Base-by-base conservation (phyloP, 1,140 invertebrate genomes). In the Periplaneta americana region DNA sequence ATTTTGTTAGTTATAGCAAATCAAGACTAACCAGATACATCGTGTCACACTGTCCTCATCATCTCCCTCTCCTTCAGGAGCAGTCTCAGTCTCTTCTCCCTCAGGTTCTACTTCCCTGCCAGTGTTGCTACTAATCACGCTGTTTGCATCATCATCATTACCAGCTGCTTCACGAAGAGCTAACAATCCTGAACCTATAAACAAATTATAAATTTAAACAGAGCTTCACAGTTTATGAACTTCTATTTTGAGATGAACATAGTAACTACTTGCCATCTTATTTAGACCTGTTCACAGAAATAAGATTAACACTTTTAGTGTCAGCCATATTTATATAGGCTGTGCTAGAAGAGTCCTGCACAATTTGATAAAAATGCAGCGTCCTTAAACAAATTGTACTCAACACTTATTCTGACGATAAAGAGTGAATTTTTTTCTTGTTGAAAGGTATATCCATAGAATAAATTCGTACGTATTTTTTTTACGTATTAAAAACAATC, bases 21-120 rank as follows among this genome's bases (percentile, higher is more conserved):
- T n/a, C n/a, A n/a, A n/a, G 80, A 84, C 84, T 87, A 88, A 92
- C 92, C 93, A 98, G 84, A 98, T 96, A 88, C 97, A 98, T 75
- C 97, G 90, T 0, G 97, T 98, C 75, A 96, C 91, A 81, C 95
- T 95, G 85, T 97, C 96, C 57, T 96, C 96, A 85, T 96, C 91
- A 84, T 96, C 91, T 18, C 94, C 95, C 84, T 95, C 95, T 1
- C 94, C 95, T 87, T 96, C 95, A 0, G 95, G 94, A 0, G 96
- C 96, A 0, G 95, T 97, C 88, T 96, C 96, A 0, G 96, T 97
- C 87, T 96, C 95, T 85, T 96, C 96, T 0, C 95, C 95, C 84
- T 94, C 93, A 1, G 91, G 92, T 82, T 93, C 93, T 0, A 87
- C 89, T 82, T 91, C 90, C 35, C 91, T 86, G 34, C 90, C 91